Conservation (phyloP, 2,888 invertebrate genomes). For the Pseudolycoriella hygida region DNA sequence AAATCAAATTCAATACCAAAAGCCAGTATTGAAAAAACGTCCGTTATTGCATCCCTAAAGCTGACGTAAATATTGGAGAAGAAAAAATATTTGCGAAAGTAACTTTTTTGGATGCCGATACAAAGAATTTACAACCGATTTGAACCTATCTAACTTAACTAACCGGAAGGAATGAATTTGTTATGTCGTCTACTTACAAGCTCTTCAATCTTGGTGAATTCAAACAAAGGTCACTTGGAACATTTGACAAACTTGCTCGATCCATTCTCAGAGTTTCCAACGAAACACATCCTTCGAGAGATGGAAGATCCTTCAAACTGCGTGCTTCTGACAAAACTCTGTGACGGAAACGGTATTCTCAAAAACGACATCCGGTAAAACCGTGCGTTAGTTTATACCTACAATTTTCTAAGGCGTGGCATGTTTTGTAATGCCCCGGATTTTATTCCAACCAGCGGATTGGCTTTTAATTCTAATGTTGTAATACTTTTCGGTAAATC, state of each 20-base stretch:
- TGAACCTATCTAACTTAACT: too few relatives aligned
- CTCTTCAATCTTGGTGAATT: constrained; percentile 64
- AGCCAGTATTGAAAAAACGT: too few relatives aligned
- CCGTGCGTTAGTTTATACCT: constrained; percentile 28
- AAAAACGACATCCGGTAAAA: neutral
- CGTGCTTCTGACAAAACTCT: constrained; percentile 78
- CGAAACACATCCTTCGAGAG: constrained; percentile 59
- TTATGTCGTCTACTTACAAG: too few relatives aligned
- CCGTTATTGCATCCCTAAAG: too few relatives aligned
- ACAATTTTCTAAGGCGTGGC: constrained; percentile 63
- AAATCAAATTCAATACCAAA: too few relatives aligned
- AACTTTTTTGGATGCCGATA: too few relatives aligned
- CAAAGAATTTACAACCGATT: too few relatives aligned
- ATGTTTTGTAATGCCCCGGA: constrained; percentile 55
- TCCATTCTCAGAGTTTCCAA: constrained; percentile 69
- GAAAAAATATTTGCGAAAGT: constrained; percentile 5
- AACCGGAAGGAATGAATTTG: too few relatives aligned
- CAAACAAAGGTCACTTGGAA: constrained; percentile 58
- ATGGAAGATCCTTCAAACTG: constrained; percentile 61
- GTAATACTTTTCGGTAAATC: constrained; percentile 52
- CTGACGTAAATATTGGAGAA: neutral
- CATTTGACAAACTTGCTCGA: constrained; percentile 53
- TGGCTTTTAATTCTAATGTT: constrained; percentile 66
- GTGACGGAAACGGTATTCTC: constrained; percentile 10
- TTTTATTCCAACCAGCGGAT: constrained; percentile 57